A percentile compares a stretch with the other conserved stretches of the same genome.
Conservation (phyloP, 92 coral and sea anemone genomes). For the Heliopora coerulea region DNA sequence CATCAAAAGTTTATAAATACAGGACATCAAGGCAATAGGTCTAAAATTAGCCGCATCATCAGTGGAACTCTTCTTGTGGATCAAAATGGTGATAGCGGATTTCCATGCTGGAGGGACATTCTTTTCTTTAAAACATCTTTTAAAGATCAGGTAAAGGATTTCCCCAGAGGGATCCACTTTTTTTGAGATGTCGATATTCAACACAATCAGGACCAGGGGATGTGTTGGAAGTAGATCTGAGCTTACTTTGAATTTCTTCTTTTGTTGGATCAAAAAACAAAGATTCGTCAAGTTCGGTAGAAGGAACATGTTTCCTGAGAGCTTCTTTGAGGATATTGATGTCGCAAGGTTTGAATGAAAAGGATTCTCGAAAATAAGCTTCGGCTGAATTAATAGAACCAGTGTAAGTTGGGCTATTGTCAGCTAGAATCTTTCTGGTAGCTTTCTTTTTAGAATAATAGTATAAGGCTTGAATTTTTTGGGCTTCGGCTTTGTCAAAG, state of each 20-base stretch:
- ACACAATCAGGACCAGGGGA: slow-evolving; percentile 26
- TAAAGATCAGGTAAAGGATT: neutral
- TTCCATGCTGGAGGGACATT: slow-evolving; percentile 3
- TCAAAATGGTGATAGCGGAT: neutral
- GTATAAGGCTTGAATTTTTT: slow-evolving; percentile 1
- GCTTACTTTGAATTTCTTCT: neutral
- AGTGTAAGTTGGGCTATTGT: neutral
- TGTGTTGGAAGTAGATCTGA: slow-evolving; percentile 5
- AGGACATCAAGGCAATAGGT: neutral
- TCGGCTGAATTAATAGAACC: slow-evolving; percentile 14
- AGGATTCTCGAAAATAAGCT: neutral
- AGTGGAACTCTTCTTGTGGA: slow-evolving; percentile 8
- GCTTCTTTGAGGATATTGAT: neutral
- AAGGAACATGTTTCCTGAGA: neutral
- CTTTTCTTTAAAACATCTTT: neutral
- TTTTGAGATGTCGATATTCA: slow-evolving; percentile 7
- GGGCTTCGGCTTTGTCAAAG: neutral
- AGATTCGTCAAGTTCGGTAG: neutral
- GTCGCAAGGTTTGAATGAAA: neutral
- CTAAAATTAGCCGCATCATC: neutral
- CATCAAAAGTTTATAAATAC: neutral
- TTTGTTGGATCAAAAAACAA: neutral
- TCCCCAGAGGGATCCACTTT: slow-evolving; percentile 1
- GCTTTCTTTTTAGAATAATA: slow-evolving; percentile 5
- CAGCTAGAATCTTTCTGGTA: slow-evolving; percentile 1